Percentiles rank a stretch among this genome's conserved stretches.
These are phyloP conservation scores for Phortica okadai DNA, from an alignment of 2,888 invertebrate species.

Conservation along the genomic window DNA sequence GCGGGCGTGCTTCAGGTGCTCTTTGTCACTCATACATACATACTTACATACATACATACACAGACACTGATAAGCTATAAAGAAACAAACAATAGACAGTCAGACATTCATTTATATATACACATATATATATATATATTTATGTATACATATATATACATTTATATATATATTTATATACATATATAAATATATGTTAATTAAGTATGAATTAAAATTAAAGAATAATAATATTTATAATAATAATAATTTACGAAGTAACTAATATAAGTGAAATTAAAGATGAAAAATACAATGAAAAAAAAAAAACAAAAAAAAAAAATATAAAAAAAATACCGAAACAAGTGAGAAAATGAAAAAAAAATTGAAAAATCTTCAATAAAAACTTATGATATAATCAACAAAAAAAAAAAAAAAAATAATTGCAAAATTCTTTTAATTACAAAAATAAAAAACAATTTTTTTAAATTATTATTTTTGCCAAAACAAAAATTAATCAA, in stretches of 20 bases:
- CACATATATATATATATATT: too few relatives aligned
- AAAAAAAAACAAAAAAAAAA: conserved; percentile 50
- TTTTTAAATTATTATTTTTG: conserved; percentile 31
- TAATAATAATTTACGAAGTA: conserved; percentile 44
- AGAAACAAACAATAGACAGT: too few relatives aligned
- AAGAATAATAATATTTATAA: conserved; percentile 35
- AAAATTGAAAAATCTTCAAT: conserved; percentile 50
- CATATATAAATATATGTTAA: conserved; percentile 34
- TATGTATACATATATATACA: conserved; percentile 23
- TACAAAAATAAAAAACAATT: conserved; percentile 36
- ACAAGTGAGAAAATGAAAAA: conserved; percentile 51
- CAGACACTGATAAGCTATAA: neutral
- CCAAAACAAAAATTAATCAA: conserved; percentile 41
- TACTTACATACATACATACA: neutral
- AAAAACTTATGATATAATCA: conserved; percentile 39
- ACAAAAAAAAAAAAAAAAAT: conserved; percentile 46
- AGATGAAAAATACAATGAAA: conserved; percentile 37
- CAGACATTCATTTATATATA: too few relatives aligned
- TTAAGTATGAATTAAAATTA: conserved; percentile 36
- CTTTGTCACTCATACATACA: neutral
- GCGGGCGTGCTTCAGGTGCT: too few relatives aligned
- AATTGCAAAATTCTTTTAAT: conserved; percentile 47
- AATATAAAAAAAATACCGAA: conserved; percentile 47
- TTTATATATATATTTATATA: conserved; percentile 29
- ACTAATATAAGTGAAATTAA: conserved; percentile 22